A percentile compares a stretch with the other conserved stretches of the same genome.
These are phyloP conservation scores for Cetonia aurata DNA, from an alignment of 2,888 invertebrate genomes.

Conservation along the genomic window DNA sequence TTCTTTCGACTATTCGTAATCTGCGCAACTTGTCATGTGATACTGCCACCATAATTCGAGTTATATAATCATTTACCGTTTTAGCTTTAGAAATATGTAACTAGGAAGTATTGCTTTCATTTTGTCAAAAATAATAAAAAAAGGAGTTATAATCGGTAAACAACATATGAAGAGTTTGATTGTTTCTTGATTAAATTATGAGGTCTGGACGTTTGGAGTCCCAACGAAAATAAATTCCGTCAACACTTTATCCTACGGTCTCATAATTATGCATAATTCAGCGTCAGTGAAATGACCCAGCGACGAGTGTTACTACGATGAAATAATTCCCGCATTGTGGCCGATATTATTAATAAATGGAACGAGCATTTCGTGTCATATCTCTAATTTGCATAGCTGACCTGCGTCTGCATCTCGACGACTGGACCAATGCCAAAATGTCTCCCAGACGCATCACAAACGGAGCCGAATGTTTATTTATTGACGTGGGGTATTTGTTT, in stretches of 20 bases:
- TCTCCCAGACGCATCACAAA: constrained; percentile 17
- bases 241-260: constrained; percentile 6
- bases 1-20: too few relatives aligned
- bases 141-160: background rate
- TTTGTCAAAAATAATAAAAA: background rate
- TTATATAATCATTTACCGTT: too few relatives aligned
- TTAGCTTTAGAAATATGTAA: too few relatives aligned
- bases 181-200: constrained; percentile 4
- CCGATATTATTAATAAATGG: constrained; percentile 36
- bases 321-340: constrained; percentile 20
- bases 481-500: constrained; percentile 26
- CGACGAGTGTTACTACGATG: background rate
- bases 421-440: constrained; percentile 32
- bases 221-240: constrained; percentile 7
- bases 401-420: constrained; percentile 10
- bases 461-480: constrained; percentile 33
- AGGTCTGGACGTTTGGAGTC: background rate
- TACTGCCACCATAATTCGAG: too few relatives aligned
- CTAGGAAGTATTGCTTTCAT: too few relatives aligned
- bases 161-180: too few relatives aligned
- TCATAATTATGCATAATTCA: constrained; percentile 27
- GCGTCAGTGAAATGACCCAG: constrained; percentile 6
- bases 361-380: constrained; percentile 23
- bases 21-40: too few relatives aligned
- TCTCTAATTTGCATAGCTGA: constrained; percentile 40